Base-by-base conservation (phyloP, 2,797 vertebrate genomes). In the Sparus aurata region DNA sequence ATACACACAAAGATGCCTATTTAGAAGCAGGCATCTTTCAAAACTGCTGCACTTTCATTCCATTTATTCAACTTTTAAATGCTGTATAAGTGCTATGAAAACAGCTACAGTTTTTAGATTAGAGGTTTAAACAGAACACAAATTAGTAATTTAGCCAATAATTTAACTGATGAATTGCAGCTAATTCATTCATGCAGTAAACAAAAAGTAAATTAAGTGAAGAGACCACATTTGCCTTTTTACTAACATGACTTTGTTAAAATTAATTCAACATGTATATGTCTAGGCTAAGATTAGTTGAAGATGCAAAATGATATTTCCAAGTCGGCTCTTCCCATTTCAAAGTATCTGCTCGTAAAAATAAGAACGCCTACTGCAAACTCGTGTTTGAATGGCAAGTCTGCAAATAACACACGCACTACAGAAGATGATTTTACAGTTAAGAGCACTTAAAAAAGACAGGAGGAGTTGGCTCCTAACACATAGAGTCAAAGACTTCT, bases 1-100 rank as follows among this genome's bases (percentile, higher is more conserved):
- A 78, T 12, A 82, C 2, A 73, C 22, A 86, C 49, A 82, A 5
- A 79, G 15, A 63, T 57, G 23, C 0, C 10, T 74, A 50, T 46
- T 84, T 16, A 52, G 38, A 67, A 53, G 47, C 16, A 61, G 55
- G 54, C 25, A 34, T 30, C 4, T 54, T 54, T 70, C 7, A 67
- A 68, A 49, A 3, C 4, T 3, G 16, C 17, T 27, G 9, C 12
- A 52, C 5, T 5, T 64, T 41, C 52, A 46, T 4, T 22, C 10
- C 15, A 20, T 52, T 49, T 38, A 30, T 41, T 63, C 12, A n/a
- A 47, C 16, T 47, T 38, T 12, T 12, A 23, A 6, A 73, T 38
- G 38, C 38, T 38, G 38, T 38, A 38, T 11, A 38, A 38, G 10
- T 38, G 38, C 38, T 38, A 38, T 38, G 34, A 38, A 38, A 38